These are phyloP conservation scores for Agriopis aurantiaria DNA, from an alignment of 2,888 invertebrate genomes.

Conservation along the genomic window DNA sequence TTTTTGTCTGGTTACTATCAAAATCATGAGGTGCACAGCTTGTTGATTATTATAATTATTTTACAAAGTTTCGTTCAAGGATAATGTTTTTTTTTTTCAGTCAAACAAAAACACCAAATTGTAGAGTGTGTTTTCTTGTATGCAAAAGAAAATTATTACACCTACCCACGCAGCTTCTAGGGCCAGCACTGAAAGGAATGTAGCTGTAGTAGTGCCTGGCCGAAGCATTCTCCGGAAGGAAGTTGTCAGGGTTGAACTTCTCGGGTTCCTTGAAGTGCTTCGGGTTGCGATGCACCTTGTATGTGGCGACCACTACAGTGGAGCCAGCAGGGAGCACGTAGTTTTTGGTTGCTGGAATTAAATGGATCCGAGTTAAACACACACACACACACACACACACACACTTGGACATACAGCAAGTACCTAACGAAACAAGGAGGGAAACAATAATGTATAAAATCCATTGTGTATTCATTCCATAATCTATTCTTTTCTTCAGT, in stretches of 20 bases:
- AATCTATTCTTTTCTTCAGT: too few species aligned
- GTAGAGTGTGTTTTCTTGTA: too few species aligned
- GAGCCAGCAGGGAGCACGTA: conserved; percentile 89
- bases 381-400: too few species aligned
- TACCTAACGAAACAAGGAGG: neutral
- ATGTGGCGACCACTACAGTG: conserved; percentile 89
- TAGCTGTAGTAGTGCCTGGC: conserved; percentile 93
- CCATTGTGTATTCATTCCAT: neutral
- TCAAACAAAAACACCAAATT: too few species aligned
- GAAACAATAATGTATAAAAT: too few species aligned
- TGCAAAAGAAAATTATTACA: neutral
- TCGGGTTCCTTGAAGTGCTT: conserved; percentile 90
- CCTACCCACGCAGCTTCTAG: conserved; percentile 92
- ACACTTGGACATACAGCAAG: too few species aligned
- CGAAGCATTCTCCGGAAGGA: conserved; percentile 91
- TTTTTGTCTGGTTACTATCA: too few species aligned
- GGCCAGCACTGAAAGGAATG: conserved; percentile 93
- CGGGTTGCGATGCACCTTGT: conserved; percentile 89
- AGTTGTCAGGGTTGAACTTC: conserved; percentile 92
- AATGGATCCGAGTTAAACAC: conserved; percentile 10
- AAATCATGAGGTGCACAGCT: too few species aligned
- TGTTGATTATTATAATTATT: too few species aligned
- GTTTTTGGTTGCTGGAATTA: conserved; percentile 85
- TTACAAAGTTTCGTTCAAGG: too few species aligned
- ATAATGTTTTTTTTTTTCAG: too few species aligned